A percentile compares a stretch with the other conserved stretches of the same genome.
Conservation (phyloP, 2,113 vertebrate species). For the Spilogale gracilis region DNA sequence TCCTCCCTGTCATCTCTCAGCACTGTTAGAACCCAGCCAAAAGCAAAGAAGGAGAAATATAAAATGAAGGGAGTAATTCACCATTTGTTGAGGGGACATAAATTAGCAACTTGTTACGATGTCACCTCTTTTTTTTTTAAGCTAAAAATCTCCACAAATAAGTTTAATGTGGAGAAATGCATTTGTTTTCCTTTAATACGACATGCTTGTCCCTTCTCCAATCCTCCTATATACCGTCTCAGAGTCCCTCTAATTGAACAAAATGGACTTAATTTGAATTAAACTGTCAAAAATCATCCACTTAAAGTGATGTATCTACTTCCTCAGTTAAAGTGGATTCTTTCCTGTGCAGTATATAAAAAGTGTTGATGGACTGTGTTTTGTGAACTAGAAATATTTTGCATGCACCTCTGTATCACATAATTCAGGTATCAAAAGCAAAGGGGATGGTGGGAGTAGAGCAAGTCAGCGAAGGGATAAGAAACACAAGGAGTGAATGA, state of each 20-base stretch:
- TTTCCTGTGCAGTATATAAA: conserved; percentile 84
- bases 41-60: conserved; percentile 69
- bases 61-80: conserved; percentile 80
- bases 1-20: conserved; percentile 29
- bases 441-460: neutral
- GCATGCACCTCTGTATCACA: conserved; percentile 70
- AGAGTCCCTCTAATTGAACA: conserved; percentile 86
- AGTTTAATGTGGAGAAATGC: conserved; percentile 76
- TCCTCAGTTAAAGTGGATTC: conserved; percentile 84
- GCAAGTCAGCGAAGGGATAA: rapidly evolving
- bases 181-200: conserved; percentile 77
- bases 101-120: conserved; percentile 80
- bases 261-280: conserved; percentile 90
- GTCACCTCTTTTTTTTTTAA: conserved; percentile 63
- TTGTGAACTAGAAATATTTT: conserved; percentile 80
- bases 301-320: conserved; percentile 88
- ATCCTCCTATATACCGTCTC: conserved; percentile 77
- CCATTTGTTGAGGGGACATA: conserved; percentile 78
- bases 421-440: conserved; percentile 70
- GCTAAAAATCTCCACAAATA: conserved; percentile 81
- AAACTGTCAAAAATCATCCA: conserved; percentile 88
- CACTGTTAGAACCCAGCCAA: neutral
- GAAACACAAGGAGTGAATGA: neutral
- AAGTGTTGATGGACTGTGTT: conserved; percentile 85
- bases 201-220: conserved; percentile 58